Evolutionary conservation across 1,140 invertebrate species (phyloP).

Genomic region (Platorchestia sp.): DNA sequence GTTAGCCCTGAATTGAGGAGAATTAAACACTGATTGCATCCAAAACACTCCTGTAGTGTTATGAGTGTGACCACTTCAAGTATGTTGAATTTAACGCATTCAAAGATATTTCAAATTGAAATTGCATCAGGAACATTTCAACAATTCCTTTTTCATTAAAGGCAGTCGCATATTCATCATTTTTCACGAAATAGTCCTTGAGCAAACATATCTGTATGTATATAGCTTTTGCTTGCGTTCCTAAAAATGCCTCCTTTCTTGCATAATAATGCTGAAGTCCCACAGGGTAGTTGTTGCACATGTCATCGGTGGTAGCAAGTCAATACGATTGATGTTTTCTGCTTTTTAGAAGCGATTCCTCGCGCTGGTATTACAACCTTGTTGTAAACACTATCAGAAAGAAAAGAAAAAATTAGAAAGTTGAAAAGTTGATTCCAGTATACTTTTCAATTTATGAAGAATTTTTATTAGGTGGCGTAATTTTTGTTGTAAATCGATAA

Average conservation of each 20-base stretch:
- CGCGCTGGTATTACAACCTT: not conserved
- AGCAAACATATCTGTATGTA: too few relatives aligned
- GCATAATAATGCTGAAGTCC: not conserved
- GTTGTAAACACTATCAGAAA: not conserved
- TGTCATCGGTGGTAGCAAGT: not conserved
- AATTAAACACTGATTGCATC: not conserved
- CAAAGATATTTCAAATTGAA: not conserved
- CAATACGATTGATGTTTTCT: not conserved
- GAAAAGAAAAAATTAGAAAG: not conserved
- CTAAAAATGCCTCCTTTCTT: not conserved
- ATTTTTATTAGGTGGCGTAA: not conserved
- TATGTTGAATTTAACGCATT: not conserved
- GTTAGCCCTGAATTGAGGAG: not conserved
- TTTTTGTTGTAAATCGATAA: not conserved
- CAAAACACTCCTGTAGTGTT: not conserved
- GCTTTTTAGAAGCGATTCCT: not conserved
- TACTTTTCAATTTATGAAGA: not conserved
- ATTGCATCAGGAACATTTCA: not conserved
- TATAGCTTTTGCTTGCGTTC: not conserved
- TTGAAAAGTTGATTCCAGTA: not conserved
- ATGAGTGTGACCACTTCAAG: not conserved
- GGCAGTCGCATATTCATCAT: not conserved
- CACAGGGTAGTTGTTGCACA: not conserved
- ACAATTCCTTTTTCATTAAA: not conserved
- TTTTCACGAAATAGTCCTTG: not conserved